phyloP scores from a whole-genome alignment of 1,140 invertebrate genomes.

The Tribolium castaneum region DNA sequence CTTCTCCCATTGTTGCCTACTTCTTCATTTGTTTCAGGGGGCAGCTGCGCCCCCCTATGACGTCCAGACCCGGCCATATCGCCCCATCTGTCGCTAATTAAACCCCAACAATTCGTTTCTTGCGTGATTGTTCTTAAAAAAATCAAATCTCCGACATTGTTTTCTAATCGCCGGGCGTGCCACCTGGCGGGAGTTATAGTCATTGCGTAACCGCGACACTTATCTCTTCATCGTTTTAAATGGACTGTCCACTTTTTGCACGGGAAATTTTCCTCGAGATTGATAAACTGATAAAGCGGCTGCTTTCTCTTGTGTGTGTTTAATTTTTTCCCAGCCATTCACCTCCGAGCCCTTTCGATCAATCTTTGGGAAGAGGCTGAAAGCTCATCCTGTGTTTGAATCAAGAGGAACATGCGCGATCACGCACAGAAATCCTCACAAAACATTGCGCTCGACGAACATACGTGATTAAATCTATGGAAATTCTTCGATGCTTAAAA shows the following conservation, averaged over 20 bases:
- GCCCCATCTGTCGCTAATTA: constrained; percentile 23
- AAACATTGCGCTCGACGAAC: constrained; percentile 21
- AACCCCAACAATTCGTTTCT: constrained; percentile 8
- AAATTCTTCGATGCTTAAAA: constrained; percentile 32
- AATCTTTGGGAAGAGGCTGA: constrained; percentile 22
- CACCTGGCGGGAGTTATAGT: constrained; percentile 26
- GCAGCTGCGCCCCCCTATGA: constrained; percentile 17
- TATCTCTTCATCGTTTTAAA: constrained; percentile 29
- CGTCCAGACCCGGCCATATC: constrained; percentile 9
- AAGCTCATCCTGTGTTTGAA: constrained; percentile 51
- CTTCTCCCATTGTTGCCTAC: neutral
- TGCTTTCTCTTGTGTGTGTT: neutral
- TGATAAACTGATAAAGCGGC: neutral
- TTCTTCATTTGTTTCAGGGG: neutral
- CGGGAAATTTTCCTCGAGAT: neutral
- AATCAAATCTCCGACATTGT: constrained; percentile 15
- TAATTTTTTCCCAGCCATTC: neutral
- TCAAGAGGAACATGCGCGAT: constrained; percentile 43
- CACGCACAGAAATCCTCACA: constrained; percentile 46
- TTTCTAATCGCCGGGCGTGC: constrained; percentile 26
- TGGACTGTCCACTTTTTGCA: neutral
- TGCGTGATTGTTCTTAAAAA: constrained; percentile 18
- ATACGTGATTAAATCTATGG: constrained; percentile 52
- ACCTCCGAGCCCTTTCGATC: neutral
- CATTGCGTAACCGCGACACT: constrained; percentile 5